Percentiles rank a stretch among this genome's conserved stretches.
phyloP scores from a whole-genome alignment of 1,140 invertebrate genomes.

The Drosophila pachea region DNA sequence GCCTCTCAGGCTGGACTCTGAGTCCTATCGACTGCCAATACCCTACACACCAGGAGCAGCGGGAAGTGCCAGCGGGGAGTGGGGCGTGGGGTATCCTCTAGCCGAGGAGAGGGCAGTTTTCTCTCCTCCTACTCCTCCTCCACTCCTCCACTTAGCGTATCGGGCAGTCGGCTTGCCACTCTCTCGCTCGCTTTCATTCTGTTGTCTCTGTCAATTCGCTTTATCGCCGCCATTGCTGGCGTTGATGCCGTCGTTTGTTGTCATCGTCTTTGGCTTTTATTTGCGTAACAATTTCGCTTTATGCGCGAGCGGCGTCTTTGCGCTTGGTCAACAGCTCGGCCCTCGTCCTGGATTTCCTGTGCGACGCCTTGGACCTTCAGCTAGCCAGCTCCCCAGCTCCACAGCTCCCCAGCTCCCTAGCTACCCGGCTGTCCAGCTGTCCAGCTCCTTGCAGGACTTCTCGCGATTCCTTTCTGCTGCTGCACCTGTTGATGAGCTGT shows the following conservation, averaged over 20 bases:
- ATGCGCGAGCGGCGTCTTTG: slow-evolving; percentile 31
- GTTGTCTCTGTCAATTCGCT: slow-evolving; percentile 49
- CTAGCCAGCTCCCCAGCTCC: no score
- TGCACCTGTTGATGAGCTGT: slow-evolving; percentile 67
- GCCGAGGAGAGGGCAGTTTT: no score
- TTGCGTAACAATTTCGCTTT: slow-evolving; percentile 57
- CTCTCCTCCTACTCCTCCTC: no score
- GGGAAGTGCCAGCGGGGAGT: no score
- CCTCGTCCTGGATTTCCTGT: neutral
- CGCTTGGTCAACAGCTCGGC: slow-evolving; percentile 31
- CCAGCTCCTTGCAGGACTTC: neutral
- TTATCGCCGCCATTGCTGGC: slow-evolving; percentile 25
- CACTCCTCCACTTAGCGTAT: no score
- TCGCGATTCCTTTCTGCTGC: neutral
- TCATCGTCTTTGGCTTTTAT: slow-evolving; percentile 42
- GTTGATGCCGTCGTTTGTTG: slow-evolving; percentile 34
- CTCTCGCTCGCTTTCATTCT: slow-evolving; percentile 31
- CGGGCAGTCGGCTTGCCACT: neutral
- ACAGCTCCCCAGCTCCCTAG: no score
- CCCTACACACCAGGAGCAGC: neutral
- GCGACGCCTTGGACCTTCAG: no score
- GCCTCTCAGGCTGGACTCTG: slow-evolving; percentile 49
- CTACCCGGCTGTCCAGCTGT: neutral
- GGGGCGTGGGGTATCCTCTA: no score
- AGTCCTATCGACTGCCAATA: slow-evolving; percentile 37